A percentile compares a stretch with the other conserved stretches of the same genome.
Evolutionary conservation across 2,888 invertebrate genomes (phyloP).

Genomic region (Nasonovia ribisnigri): DNA sequence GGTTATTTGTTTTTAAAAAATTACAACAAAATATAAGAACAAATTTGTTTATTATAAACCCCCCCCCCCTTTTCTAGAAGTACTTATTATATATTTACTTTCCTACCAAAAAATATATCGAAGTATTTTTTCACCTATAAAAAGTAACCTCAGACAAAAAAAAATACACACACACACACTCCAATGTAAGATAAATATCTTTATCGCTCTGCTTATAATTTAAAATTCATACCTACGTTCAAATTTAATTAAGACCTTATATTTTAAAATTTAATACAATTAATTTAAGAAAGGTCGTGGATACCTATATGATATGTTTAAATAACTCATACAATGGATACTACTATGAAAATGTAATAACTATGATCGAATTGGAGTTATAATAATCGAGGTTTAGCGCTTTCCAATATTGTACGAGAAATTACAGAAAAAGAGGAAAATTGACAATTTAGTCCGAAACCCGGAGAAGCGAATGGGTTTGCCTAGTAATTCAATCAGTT

Average conservation of each 20-base stretch:
- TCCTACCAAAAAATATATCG: background rate
- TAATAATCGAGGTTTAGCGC: background rate
- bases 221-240: background rate
- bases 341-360: background rate
- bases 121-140: background rate
- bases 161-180: background rate
- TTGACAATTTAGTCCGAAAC: slow-evolving; percentile 26
- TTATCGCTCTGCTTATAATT: background rate
- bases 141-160: background rate
- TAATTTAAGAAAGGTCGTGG: background rate
- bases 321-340: background rate
- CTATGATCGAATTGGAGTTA: background rate
- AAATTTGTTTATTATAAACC: no score
- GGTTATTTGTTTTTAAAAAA: no score
- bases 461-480: slow-evolving; percentile 27
- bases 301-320: background rate
- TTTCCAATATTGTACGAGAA: background rate
- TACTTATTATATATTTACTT: background rate
- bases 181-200: background rate
- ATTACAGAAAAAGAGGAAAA: background rate
- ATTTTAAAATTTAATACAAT: background rate
- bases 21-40: no score
- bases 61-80: background rate
- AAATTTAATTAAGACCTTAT: background rate
- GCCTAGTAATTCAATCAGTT: slow-evolving; percentile 51